Evolutionary conservation across 2,113 vertebrate species (phyloP).

Genomic region (Rhagologus leucostigma): DNA sequence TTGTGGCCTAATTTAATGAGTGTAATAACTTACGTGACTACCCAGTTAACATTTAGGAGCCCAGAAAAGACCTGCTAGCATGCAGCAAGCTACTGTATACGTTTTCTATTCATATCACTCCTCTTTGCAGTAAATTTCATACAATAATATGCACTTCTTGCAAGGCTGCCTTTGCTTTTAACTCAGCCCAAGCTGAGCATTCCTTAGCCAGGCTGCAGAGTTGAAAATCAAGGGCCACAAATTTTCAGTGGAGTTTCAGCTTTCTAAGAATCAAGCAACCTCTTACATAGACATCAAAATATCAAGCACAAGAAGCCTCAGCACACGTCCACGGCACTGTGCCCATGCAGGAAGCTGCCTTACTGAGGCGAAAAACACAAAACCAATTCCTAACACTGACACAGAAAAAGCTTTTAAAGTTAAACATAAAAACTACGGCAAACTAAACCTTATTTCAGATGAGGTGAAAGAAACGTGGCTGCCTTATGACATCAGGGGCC

Average conservation of each 20-base stretch:
- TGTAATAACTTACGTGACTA: conserved; percentile 82
- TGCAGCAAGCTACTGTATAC: conserved; percentile 66
- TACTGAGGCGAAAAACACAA: background rate
- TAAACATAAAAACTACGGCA: background rate
- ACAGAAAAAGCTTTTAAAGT: background rate
- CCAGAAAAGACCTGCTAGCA: conserved; percentile 77
- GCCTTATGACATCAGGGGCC: background rate
- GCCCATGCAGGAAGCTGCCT: background rate
- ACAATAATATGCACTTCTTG: conserved; percentile 38
- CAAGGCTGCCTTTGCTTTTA: background rate
- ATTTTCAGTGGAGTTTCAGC: background rate
- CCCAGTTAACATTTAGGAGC: conserved; percentile 78
- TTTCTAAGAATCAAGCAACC: background rate
- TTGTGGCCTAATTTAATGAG: conserved; percentile 85
- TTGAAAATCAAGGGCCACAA: background rate
- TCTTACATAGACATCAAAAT: background rate
- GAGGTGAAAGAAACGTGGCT: background rate
- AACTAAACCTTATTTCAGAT: background rate
- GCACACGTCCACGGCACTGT: background rate
- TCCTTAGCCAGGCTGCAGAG: background rate
- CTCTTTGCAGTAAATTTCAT: conserved; percentile 66
- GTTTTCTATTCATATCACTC: conserved; percentile 66
- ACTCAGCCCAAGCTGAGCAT: background rate
- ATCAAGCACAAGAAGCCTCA: background rate
- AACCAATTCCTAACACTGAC: background rate